Evolutionary conservation across 2,888 invertebrate species (phyloP).

Genomic region (Acanthosepion esculentum): DNA sequence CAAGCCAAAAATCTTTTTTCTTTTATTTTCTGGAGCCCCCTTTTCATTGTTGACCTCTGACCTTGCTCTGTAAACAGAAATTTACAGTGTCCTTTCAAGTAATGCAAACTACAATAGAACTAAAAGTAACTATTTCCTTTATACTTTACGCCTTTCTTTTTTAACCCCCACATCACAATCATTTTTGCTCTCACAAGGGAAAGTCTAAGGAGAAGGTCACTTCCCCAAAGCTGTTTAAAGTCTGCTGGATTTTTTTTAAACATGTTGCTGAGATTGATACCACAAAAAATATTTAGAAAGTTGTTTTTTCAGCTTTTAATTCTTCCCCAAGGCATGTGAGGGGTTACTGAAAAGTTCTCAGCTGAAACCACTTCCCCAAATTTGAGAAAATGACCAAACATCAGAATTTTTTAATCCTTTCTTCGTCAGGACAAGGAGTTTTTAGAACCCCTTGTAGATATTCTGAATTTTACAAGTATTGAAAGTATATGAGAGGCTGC

Average conservation of each 20-base stretch:
- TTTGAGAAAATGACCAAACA: too few relatives aligned
- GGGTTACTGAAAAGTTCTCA: too few relatives aligned
- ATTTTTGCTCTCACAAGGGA: not conserved
- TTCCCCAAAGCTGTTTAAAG: not conserved
- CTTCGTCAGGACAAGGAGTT: too few relatives aligned
- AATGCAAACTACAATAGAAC: conserved; percentile 11
- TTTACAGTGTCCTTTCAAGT: conserved; percentile 33
- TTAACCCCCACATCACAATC: not conserved
- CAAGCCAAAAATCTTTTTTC: not conserved
- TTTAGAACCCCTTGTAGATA: too few relatives aligned
- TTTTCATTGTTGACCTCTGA: not conserved
- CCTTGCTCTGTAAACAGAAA: not conserved
- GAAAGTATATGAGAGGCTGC: too few relatives aligned
- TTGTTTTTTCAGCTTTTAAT: too few relatives aligned
- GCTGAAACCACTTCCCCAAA: too few relatives aligned
- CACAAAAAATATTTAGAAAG: not conserved
- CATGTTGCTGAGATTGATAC: not conserved
- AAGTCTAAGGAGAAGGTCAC: not conserved
- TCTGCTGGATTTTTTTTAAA: not conserved
- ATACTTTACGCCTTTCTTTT: not conserved
- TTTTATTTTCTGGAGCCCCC: not conserved
- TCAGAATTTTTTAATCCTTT: too few relatives aligned
- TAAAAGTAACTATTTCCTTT: conserved; percentile 22
- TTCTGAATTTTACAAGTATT: too few relatives aligned
- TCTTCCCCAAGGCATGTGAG: too few relatives aligned